Evolutionary conservation across 1,140 invertebrate genomes (phyloP), one percentile per base, ranked within the genome.

Genomic region (Trialeurodes vaporariorum): DNA sequence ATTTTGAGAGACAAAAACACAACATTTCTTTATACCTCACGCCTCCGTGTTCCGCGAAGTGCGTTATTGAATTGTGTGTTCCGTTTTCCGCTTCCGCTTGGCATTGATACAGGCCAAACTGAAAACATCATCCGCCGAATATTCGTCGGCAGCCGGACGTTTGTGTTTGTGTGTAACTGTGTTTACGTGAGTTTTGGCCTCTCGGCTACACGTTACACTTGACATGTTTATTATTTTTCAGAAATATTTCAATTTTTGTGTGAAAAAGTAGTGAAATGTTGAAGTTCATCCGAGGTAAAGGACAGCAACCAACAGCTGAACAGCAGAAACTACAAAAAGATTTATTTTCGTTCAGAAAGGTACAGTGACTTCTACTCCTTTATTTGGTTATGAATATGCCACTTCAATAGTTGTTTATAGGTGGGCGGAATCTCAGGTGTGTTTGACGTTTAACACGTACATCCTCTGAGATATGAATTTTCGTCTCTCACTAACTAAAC

Each of bases 231-330:
- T 17, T 5, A 49, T 17, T 49, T 49, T 17, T 49, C 34, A 17
- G 34, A 49, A 49, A 9, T 9, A 49, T 49, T 49, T 49, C 17
- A 5, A 9, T 49, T 5, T 49, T 5, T 9, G 17, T 49, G 5
- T 17, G 21, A 2, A 13, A 22, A 22, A 12, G 23, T 12, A 9
- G 1, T 2, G 65, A 64, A 24, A 93, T 94, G 92, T 84, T 93
- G 78, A 94, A 94, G 80, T 94, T 94, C 80, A 93, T 94, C 75
- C 84, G 91, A 76, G 90, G 90, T 69, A 94, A 94, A 82, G 87
- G 88, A 71, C 89, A 89, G 78, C 91, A 93, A 79, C 88, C 89
- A 70, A 89, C 89, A 70, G 90, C 89, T 68, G 93, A 96, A 79
- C 81, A 93, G 70, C 87, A 92, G 74, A 93, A 90, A 78, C 79